Evolutionary conservation across 2,888 invertebrate genomes (phyloP).

Genomic region (Rugalucina vietnamica): DNA sequence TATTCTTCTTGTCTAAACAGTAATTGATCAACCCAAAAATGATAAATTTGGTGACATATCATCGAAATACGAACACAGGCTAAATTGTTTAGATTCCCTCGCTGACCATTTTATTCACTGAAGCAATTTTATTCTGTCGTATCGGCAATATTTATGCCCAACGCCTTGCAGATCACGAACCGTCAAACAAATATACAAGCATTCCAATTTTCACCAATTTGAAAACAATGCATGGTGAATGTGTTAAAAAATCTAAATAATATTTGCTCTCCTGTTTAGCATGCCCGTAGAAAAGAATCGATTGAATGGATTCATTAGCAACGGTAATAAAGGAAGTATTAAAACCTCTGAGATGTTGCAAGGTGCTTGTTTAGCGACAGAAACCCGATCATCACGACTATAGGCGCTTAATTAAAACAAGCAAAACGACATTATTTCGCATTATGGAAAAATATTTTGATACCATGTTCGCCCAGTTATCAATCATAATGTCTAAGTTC

Average conservation of each 20-base stretch:
- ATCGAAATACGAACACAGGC: neutral
- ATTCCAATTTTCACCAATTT: no score
- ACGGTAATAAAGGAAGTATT: neutral
- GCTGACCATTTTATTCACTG: neutral
- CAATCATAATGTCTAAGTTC: no score
- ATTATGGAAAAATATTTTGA: no score
- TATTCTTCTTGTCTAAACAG: neutral
- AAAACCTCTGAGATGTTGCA: neutral
- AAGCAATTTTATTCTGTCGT: neutral
- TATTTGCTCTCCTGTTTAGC: no score
- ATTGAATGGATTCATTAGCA: neutral
- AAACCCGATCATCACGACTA: neutral
- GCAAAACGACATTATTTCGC: no score
- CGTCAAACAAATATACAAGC: no score
- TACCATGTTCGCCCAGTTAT: no score
- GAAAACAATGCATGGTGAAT: no score
- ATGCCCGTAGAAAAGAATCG: no score
- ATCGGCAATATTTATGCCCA: no score
- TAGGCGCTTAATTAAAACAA: neutral
- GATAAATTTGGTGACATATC: neutral
- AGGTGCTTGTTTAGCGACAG: neutral
- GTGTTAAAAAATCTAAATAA: no score
- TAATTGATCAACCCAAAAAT: neutral
- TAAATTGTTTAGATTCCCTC: neutral
- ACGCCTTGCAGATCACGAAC: no score